phyloP scores from a whole-genome alignment of 2,113 vertebrate genomes.

The Misgurnus anguillicaudatus region DNA sequence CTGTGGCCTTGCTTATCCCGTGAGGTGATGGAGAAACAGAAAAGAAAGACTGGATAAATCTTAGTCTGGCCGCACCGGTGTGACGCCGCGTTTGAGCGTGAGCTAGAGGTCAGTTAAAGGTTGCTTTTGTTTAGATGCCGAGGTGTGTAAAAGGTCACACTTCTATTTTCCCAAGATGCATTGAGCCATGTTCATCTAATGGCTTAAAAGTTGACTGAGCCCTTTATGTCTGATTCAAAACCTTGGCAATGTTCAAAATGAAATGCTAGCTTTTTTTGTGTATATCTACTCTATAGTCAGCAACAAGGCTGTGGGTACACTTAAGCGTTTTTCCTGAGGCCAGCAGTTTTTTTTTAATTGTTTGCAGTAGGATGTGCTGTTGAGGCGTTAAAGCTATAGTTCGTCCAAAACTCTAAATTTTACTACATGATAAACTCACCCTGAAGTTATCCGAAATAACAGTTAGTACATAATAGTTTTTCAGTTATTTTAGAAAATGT shows the following conservation, averaged over 20 bases:
- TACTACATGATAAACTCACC: too few relatives aligned
- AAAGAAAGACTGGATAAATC: not conserved
- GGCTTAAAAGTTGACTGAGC: constrained; percentile 1
- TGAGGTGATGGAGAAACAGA: constrained; percentile 39
- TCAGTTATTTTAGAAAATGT: too few relatives aligned
- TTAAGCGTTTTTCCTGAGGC: too few relatives aligned
- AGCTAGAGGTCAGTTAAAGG: constrained; percentile 10
- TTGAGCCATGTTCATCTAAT: constrained; percentile 21
- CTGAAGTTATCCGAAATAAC: too few relatives aligned
- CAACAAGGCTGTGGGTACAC: too few relatives aligned
- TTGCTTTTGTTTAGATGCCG: not conserved
- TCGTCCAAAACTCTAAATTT: too few relatives aligned
- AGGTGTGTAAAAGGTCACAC: constrained; percentile 4
- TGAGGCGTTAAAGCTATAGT: too few relatives aligned
- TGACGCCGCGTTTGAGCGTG: constrained; percentile 48
- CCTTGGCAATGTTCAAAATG: not conserved
- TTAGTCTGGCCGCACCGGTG: not conserved
- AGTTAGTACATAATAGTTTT: too few relatives aligned
- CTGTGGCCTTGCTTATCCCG: constrained; percentile 67
- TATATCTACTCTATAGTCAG: too few relatives aligned
- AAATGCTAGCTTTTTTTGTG: not conserved
- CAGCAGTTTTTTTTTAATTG: too few relatives aligned
- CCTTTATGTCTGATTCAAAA: constrained; percentile 8
- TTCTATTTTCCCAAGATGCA: constrained; percentile 15
- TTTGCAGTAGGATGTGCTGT: too few relatives aligned